Base-by-base conservation (phyloP, 2,888 invertebrate genomes). In the Stictocephala bisonia region DNA sequence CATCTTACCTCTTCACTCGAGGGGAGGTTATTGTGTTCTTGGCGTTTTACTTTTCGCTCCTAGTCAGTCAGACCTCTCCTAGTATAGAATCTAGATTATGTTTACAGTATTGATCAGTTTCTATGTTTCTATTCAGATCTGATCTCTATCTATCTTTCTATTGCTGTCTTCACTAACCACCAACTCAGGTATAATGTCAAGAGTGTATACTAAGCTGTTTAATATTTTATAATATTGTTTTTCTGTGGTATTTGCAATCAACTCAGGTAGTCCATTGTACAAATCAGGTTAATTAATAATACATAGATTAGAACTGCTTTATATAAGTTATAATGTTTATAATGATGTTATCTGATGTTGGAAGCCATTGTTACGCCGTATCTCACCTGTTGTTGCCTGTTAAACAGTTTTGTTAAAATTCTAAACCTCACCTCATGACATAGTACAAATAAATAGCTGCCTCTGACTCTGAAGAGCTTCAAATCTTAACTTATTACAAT, bases 211-310 rank as follows among this genome's bases (percentile, higher is more conserved):
- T n/a, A 31, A 41, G 41, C 40, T 71, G 56, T 58, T 27, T 26
- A 26, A 15, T 41, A 50, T 53, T 56, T 70, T 35, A 56, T 51
- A 26, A 51, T 29, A 56, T 29, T 56, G 26, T 26, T 56, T 56
- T 56, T 18, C 29, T 56, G 31, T 56, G n/a, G 56, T 56, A 56
- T 29, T 51, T 27, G 7, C 56, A 29, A 56, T 29, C 56, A 20
- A 51, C 77, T 77, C 77, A 77, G 76, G 77, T 75, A 74, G 75
- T 71, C 72, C 53, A 70, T 72, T 76, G 75, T 75, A 76, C 75
- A 75, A 76, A 74, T 73, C 75, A 50, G 58, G 29, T 60, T 74
- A n/a, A n/a, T n/a, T n/a, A n/a, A 67, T 75, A 74, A 66, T 71
- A 60, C 44, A 74, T 60, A 70, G 74, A 31, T 48, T 70, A 73